Evolutionary conservation across 53 echinoderm and acorn worm species (phyloP).

Genomic region (Echinometra lucunter): DNA sequence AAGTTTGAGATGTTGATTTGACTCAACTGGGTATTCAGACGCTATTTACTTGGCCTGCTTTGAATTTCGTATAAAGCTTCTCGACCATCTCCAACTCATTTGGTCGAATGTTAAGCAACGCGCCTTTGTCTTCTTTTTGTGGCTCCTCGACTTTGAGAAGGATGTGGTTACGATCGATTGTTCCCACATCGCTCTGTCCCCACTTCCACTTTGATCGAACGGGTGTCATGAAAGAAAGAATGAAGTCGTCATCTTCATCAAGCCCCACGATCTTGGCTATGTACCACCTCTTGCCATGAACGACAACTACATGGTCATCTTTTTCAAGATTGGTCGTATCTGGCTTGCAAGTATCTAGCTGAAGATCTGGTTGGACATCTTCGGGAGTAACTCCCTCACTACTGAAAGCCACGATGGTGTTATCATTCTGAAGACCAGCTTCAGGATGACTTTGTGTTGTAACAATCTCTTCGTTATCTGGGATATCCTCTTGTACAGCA

Average conservation of each 20-base stretch:
- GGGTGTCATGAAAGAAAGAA: constrained; percentile 42
- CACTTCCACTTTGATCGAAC: constrained; percentile 48
- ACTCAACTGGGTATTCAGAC: no score
- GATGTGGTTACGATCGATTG: constrained; percentile 43
- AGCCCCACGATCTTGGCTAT: constrained; percentile 53
- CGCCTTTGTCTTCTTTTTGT: constrained; percentile 33
- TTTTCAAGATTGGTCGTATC: not conserved
- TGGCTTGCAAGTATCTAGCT: no score
- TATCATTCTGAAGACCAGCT: no score
- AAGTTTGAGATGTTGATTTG: no score
- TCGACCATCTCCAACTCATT: constrained; percentile 17
- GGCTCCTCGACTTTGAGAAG: constrained; percentile 40
- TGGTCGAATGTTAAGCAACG: constrained; percentile 15
- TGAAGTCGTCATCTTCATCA: constrained; percentile 59
- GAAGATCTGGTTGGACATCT: no score
- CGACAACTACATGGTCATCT: constrained; percentile 49
- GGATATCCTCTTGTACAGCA: no score
- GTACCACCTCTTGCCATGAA: constrained; percentile 55
- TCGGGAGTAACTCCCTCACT: no score
- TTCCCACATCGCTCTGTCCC: constrained; percentile 49
- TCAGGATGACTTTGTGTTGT: no score
- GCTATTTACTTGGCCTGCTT: no score
- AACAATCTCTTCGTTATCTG: no score
- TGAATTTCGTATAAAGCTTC: no score
- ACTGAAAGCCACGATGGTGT: no score